These are phyloP conservation scores for Aspidapion aeneum DNA, from an alignment of 2,888 invertebrate species.

Conservation along the genomic window DNA sequence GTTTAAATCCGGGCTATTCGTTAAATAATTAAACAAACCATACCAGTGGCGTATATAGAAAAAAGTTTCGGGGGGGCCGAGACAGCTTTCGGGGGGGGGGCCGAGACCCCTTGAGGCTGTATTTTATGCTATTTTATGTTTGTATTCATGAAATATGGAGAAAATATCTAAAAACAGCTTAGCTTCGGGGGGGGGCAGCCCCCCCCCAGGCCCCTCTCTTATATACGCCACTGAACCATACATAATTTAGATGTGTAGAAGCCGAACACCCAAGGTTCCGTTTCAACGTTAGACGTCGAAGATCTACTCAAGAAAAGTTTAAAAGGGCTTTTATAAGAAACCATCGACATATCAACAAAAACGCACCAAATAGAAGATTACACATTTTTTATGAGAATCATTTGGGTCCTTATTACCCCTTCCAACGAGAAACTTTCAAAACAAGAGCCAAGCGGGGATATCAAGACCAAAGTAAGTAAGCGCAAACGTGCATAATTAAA, in stretches of 20 bases:
- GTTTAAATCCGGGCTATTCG: no score
- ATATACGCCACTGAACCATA: no score
- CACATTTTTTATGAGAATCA: constrained; percentile 44
- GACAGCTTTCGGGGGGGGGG: no score
- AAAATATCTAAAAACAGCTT: no score
- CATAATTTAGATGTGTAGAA: constrained; percentile 65
- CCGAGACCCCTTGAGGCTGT: no score
- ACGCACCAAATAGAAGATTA: constrained; percentile 30
- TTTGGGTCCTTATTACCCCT: neutral
- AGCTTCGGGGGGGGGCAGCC: no score
- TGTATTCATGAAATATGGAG: no score
- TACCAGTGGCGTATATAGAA: no score
- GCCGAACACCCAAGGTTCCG: constrained; percentile 85
- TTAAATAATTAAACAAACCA: no score
- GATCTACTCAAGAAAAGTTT: constrained; percentile 47
- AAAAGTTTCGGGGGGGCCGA: no score
- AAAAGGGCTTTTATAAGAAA: constrained; percentile 39
- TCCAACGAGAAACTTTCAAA: neutral
- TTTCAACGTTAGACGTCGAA: constrained; percentile 70
- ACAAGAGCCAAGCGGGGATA: neutral
- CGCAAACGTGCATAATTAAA: neutral
- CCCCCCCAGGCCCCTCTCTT: no score
- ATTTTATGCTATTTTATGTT: no score
- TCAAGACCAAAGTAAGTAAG: neutral
- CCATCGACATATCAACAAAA: constrained; percentile 32